Conservation (phyloP, 2,113 vertebrate genomes). For the Bettongia penicillata region DNA sequence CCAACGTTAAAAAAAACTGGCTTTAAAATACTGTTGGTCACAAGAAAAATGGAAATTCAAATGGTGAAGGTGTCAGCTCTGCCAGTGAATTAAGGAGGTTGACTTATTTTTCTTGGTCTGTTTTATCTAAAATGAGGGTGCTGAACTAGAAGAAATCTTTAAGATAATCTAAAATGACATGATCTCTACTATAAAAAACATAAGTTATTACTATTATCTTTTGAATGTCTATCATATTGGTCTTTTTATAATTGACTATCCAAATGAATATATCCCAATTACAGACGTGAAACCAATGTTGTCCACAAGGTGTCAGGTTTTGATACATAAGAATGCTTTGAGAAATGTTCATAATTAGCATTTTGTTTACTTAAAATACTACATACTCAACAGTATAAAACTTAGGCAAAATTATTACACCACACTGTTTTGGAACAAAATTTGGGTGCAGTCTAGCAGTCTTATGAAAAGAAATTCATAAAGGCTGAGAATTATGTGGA, state of each 20-base stretch:
- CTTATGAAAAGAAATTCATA: not conserved
- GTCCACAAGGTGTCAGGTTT: not conserved
- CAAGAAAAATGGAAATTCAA: not conserved
- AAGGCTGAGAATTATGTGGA: not conserved
- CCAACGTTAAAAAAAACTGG: no score
- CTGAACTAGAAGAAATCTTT: not conserved
- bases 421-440: not conserved
- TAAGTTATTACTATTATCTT: not conserved
- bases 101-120: not conserved
- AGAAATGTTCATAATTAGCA: not conserved
- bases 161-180: not conserved
- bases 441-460: not conserved
- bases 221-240: not conserved
- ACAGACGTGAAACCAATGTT: not conserved
- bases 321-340: not conserved
- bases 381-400: not conserved
- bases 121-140: not conserved
- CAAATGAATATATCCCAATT: not conserved
- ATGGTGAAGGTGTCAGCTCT: not conserved
- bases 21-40: not conserved
- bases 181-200: not conserved
- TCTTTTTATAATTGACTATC: not conserved
- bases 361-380: not conserved
- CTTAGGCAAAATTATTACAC: not conserved
- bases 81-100: not conserved